A percentile compares a stretch with the other conserved stretches of the same genome.
phyloP scores from a whole-genome alignment of 2,888 invertebrate species.

The Chaetoderma sp. region DNA sequence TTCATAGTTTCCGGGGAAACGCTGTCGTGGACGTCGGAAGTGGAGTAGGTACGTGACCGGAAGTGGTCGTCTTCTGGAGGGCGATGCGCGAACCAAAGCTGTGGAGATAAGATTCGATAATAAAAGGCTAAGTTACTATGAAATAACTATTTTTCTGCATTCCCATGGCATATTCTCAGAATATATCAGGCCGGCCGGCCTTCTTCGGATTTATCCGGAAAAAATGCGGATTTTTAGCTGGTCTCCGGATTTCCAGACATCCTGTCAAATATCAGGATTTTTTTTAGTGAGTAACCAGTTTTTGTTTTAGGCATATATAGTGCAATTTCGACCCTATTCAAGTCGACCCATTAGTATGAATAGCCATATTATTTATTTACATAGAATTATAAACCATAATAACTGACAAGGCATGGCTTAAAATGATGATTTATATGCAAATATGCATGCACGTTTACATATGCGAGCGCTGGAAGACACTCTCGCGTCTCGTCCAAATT shows the following conservation, averaged over 20 bases:
- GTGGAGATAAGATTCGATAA: conserved; percentile 20
- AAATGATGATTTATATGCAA: background rate
- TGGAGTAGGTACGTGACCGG: conserved; percentile 61
- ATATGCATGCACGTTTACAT: background rate
- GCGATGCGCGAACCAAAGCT: conserved; percentile 70
- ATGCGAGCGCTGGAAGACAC: too few relatives aligned
- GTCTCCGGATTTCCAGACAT: too few relatives aligned
- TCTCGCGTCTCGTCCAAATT: too few relatives aligned
- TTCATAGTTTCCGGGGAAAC: conserved; percentile 69
- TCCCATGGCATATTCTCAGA: too few relatives aligned
- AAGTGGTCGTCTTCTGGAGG: conserved; percentile 65
- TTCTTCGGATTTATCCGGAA: background rate
- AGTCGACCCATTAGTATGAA: background rate
- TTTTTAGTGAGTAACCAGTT: background rate
- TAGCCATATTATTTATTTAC: too few relatives aligned
- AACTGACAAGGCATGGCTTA: too few relatives aligned
- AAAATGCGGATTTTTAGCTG: too few relatives aligned
- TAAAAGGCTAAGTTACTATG: conserved; percentile 1
- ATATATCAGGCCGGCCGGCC: too few relatives aligned
- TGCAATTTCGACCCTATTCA: too few relatives aligned
- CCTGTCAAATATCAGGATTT: too few relatives aligned
- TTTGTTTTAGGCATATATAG: background rate
- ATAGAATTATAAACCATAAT: too few relatives aligned
- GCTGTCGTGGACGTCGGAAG: conserved; percentile 64
- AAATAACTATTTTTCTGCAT: background rate